Conservation (phyloP, 2,888 invertebrate species). For the Eupithecia vulgata region DNA sequence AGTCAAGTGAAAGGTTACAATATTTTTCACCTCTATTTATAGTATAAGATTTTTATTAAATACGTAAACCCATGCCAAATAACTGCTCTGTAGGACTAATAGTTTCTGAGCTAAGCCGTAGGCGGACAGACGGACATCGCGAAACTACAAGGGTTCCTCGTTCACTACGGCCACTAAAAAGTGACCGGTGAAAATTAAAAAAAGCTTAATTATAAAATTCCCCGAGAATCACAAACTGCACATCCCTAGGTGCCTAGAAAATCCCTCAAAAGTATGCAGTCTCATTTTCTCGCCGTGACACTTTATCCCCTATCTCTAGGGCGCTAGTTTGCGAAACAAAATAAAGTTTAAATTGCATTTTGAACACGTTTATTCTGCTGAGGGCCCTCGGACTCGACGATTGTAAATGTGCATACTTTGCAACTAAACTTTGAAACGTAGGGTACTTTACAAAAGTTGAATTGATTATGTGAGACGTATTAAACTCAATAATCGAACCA, state of each 20-base stretch:
- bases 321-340: constrained; percentile 34
- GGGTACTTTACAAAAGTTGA: background rate
- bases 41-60: no score
- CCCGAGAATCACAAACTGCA: background rate
- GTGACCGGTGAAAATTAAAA: background rate
- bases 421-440: background rate
- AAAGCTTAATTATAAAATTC: background rate
- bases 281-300: constrained; percentile 26
- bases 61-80: no score
- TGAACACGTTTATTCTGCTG: constrained; percentile 32
- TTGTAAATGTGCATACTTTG: constrained; percentile 18
- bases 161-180: no score
- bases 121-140: no score
- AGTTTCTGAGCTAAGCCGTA: no score
- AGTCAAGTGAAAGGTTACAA: no score
- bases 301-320: constrained; percentile 28
- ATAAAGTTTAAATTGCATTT: constrained; percentile 47
- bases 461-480: no score
- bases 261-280: constrained; percentile 22
- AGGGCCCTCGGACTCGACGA: constrained; percentile 33
- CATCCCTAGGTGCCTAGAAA: background rate
- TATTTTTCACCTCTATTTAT: no score
- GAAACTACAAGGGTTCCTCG: no score
- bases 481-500: no score
- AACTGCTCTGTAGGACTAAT: no score